Evolutionary conservation across 2,113 vertebrate species (phyloP).

Genomic region (Nothoprocta perdicaria): DNA sequence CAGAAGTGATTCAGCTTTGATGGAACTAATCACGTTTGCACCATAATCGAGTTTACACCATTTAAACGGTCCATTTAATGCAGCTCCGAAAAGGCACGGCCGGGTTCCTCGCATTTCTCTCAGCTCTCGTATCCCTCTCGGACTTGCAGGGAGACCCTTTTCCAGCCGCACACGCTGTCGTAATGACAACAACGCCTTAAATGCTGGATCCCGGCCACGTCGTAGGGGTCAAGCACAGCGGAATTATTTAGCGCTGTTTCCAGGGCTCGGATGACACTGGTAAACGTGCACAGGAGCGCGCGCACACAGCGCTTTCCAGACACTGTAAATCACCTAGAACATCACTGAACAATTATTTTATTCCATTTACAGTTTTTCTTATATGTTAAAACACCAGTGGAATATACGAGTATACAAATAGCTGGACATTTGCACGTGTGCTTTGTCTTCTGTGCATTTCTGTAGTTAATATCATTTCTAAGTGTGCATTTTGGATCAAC

Average conservation of each 20-base stretch:
- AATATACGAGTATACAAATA: neutral
- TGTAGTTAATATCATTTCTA: neutral
- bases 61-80: slow-evolving; percentile 59
- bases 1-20: slow-evolving; percentile 50
- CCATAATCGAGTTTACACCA: slow-evolving; percentile 55
- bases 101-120: slow-evolving; percentile 6
- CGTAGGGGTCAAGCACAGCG: neutral
- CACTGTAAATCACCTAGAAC: neutral
- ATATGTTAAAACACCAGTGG: neutral
- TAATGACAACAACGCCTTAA: slow-evolving; percentile 30
- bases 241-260: neutral
- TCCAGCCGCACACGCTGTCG: neutral
- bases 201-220: neutral
- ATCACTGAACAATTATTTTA: neutral
- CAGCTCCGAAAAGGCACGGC: slow-evolving; percentile 30
- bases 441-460: neutral
- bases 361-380: neutral
- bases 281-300: neutral
- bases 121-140: slow-evolving; percentile 4
- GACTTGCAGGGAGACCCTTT: neutral
- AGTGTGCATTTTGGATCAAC: neutral
- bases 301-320: neutral
- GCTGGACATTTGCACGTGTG: neutral
- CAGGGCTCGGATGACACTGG: neutral
- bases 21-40: slow-evolving; percentile 58